Evolutionary conservation across 2,888 invertebrate genomes (phyloP), one percentile per base, ranked within the genome.

Genomic region (Chloromyia formosa): DNA sequence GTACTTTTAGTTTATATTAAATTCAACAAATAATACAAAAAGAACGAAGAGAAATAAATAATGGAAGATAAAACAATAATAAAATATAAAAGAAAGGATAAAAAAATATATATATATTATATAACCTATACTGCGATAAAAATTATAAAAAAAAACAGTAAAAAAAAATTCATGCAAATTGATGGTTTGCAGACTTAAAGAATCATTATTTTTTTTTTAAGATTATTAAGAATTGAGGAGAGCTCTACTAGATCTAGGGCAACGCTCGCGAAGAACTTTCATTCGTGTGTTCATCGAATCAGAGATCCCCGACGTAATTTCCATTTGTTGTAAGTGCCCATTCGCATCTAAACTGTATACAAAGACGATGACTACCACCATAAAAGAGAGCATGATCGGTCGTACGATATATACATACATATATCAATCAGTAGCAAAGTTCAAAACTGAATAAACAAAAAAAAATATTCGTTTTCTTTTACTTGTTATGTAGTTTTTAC

Each of bases 1-100:
- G 56, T 71, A 71, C 20, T 71, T 71, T 71, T 71, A 71, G 56
- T 71, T 71, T 71, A 71, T 56, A 71, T 56, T 56, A 71, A 56
- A 71, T 40, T 1, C 2, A 58, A 56, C 10, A 58, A 56, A 71
- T 22, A 71, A 54, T 23, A 66, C 20, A 66, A 66, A 35, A 49
- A 49, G n/a, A 49, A n/a, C n/a, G n/a, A n/a, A n/a, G n/a, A 20
- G 22, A 20, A 22, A 66, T 14, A 27, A 27, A 61, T 4, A 10
- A 61, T 27, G 23, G 40, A 42, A 40, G 9, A 22, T 56, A 18
- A 56, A 66, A 45, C 27, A 66, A 66, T 35, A 66, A 66, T 66
- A 66, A 66, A 66, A 35, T 66, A 66, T 49, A 49, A 66, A 66
- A 66, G n/a, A 23, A n/a, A 66, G 12, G 5, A 66, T n/a, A 66